Base-by-base conservation (phyloP, 2,888 invertebrate species). In the Chironomus riparius region DNA sequence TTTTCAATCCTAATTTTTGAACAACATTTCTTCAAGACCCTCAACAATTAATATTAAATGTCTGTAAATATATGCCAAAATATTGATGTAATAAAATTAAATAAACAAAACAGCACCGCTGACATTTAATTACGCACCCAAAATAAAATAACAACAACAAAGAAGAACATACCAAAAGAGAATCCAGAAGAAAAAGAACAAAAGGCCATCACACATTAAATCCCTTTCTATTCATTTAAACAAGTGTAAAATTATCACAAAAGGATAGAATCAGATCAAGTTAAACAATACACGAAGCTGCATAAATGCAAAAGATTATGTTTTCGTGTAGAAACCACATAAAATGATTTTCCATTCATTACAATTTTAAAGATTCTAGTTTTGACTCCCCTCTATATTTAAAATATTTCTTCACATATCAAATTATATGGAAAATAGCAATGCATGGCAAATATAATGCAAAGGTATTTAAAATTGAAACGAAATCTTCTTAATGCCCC, bases 241-340 rank as follows among this genome's bases (percentile, higher is more conserved):
- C 65, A 65, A 65, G 65, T 65, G 65, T 65, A 65, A 24, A 24
- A 38, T 38, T 38, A 38, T 38, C 38, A 38, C 38, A 65, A 65
- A 48, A 65, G 15, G 15, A 56, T 18, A 18, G 15, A 15, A 56
- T 56, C 56, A 15, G 56, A 65, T 22, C 65, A 65, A 65, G 65
- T 65, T 65, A 65, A 56, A 56, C 56, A 56, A 56, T 15, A 15
- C 56, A 56, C 21, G 65, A 24, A 65, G 65, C 65, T 65, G 65
- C 65, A 65, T 65, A 65, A 65, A 65, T 65, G 65, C 65, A 65
- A 65, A 65, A 65, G 65, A 65, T 65, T 65, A 18, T 22, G 21
- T 21, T 65, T 24, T 24, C 21, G 21, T 38, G 21, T 65, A 65
- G 65, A 24, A 65, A 65, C 65, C 21, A 65, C 24, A 65, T 21